Evolutionary conservation across 2,797 vertebrate genomes (phyloP).

Genomic region (Molossus molossus): DNA sequence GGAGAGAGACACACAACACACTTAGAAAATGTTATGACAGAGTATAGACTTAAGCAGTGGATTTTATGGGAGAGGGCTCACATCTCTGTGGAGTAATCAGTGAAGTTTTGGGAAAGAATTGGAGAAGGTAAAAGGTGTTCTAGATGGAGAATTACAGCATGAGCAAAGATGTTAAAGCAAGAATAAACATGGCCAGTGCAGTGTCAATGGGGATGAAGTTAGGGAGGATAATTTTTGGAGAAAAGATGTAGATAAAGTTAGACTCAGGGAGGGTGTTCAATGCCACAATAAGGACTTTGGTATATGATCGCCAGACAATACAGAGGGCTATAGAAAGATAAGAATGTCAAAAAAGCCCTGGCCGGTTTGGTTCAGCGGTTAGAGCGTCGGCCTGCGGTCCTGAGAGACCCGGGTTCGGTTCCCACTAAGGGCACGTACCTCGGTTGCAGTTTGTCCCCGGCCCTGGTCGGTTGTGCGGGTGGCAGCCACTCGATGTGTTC

Average conservation of each 20-base stretch:
- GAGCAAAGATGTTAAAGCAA: background rate
- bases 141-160: background rate
- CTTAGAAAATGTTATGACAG: background rate
- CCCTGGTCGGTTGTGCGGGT: too few relatives aligned
- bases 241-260: background rate
- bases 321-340: background rate
- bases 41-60: background rate
- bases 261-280: background rate
- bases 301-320: background rate
- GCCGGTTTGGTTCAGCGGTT: too few relatives aligned
- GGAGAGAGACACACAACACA: background rate
- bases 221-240: background rate
- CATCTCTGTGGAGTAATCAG: background rate
- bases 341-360: background rate
- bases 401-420: too few relatives aligned
- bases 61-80: background rate
- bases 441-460: too few relatives aligned
- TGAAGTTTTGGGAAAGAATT: background rate
- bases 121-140: background rate
- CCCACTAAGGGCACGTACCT: too few relatives aligned
- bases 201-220: background rate
- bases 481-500: too few relatives aligned
- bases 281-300: background rate
- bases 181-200: accelerated
- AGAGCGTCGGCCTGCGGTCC: too few relatives aligned